Evolutionary conservation across 2,113 vertebrate genomes (phyloP).

Genomic region (Rana temporaria): DNA sequence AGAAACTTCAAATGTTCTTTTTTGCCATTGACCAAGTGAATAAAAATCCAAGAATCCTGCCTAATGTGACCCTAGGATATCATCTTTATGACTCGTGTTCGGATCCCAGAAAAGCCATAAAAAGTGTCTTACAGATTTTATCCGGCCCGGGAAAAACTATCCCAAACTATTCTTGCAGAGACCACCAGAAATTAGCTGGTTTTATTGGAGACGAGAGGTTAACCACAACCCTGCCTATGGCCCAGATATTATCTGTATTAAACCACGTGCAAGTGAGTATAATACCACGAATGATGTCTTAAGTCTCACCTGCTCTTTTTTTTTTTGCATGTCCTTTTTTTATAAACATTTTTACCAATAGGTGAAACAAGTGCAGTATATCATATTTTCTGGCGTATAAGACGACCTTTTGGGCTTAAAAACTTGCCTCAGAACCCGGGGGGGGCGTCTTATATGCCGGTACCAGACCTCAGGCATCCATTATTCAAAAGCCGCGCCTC

Average conservation of each 20-base stretch:
- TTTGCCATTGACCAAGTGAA: neutral
- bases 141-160: neutral
- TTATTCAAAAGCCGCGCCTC: too few relatives aligned
- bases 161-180: neutral
- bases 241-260: neutral
- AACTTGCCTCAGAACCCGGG: too few relatives aligned
- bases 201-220: constrained; percentile 32
- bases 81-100: constrained; percentile 9
- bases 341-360: too few relatives aligned
- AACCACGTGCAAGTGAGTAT: too few relatives aligned
- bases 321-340: too few relatives aligned
- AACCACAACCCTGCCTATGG: constrained; percentile 15
- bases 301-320: too few relatives aligned
- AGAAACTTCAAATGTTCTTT: neutral
- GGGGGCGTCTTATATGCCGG: too few relatives aligned
- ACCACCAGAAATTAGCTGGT: neutral
- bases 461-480: too few relatives aligned
- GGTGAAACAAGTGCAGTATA: too few relatives aligned
- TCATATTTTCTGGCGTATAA: too few relatives aligned
- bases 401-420: too few relatives aligned
- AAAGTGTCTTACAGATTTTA: constrained; percentile 16
- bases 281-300: too few relatives aligned
- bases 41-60: neutral
- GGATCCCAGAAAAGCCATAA: neutral
- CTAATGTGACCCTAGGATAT: constrained; percentile 34